phyloP scores from a whole-genome alignment of 2,888 invertebrate species.

The Polyommatus iphigenia region DNA sequence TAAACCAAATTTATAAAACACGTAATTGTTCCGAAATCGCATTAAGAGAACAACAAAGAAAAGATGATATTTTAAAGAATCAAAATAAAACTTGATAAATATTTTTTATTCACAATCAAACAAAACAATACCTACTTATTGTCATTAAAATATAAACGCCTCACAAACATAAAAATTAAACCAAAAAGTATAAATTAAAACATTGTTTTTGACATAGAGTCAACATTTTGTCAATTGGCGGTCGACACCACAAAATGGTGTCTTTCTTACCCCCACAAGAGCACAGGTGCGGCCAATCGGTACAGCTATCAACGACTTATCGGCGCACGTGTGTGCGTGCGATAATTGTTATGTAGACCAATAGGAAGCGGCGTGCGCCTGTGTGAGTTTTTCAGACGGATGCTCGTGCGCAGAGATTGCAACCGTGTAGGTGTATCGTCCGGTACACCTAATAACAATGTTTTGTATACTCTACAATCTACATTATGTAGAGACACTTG shows the following conservation, averaged over 20 bases:
- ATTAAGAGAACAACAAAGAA: neutral
- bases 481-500: constrained; percentile 7
- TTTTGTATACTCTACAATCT: constrained; percentile 19
- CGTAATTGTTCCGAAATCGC: neutral
- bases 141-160: neutral
- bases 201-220: constrained; percentile 4
- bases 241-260: constrained; percentile 55
- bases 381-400: constrained; percentile 69
- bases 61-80: too few relatives aligned
- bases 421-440: constrained; percentile 66
- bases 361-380: constrained; percentile 53
- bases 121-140: neutral
- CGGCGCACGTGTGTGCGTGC: constrained; percentile 50
- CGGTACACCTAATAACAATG: constrained; percentile 54
- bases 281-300: constrained; percentile 69
- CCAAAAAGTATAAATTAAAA: neutral
- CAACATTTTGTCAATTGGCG: constrained; percentile 32
- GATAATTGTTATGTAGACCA: constrained; percentile 63
- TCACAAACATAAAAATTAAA: neutral
- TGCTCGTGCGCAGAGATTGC: constrained; percentile 60
- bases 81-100: neutral
- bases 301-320: constrained; percentile 51
- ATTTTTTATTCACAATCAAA: neutral
- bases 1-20: neutral
- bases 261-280: constrained; percentile 42